phyloP scores from a whole-genome alignment of 2,113 vertebrate genomes.

The Grantiella picta region DNA sequence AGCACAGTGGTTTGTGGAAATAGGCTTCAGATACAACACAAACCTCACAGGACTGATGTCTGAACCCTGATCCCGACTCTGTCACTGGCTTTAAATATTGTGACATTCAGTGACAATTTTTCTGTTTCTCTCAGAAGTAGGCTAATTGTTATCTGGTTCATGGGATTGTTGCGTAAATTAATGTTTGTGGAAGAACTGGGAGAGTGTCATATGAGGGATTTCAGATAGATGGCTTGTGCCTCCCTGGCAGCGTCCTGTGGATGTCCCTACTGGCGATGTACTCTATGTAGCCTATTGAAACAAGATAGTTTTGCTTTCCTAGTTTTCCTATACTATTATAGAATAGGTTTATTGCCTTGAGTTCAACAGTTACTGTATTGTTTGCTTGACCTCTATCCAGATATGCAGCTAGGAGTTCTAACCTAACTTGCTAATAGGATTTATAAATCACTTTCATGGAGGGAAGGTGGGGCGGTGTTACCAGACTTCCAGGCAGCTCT shows the following conservation, averaged over 20 bases:
- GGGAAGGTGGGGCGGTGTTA: neutral
- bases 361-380: neutral
- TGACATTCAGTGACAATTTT: neutral
- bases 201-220: neutral
- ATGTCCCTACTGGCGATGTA: rapidly evolving
- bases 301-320: neutral
- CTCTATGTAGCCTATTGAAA: neutral
- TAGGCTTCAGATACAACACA: neutral
- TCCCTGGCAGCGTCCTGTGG: rapidly evolving
- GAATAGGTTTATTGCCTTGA: neutral
- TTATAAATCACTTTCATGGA: neutral
- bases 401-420: neutral
- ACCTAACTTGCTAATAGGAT: neutral
- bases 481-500: constrained; percentile 3
- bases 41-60: neutral
- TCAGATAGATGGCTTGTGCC: neutral
- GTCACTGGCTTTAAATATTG: neutral
- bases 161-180: neutral
- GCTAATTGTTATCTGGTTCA: neutral
- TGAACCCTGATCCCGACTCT: neutral
- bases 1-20: neutral
- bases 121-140: neutral
- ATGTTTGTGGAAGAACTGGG: neutral
- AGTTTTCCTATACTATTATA: neutral
- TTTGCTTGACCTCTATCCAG: neutral